phyloP scores from a whole-genome alignment of 1,140 invertebrate species.

The Armadillidium nasatum region DNA sequence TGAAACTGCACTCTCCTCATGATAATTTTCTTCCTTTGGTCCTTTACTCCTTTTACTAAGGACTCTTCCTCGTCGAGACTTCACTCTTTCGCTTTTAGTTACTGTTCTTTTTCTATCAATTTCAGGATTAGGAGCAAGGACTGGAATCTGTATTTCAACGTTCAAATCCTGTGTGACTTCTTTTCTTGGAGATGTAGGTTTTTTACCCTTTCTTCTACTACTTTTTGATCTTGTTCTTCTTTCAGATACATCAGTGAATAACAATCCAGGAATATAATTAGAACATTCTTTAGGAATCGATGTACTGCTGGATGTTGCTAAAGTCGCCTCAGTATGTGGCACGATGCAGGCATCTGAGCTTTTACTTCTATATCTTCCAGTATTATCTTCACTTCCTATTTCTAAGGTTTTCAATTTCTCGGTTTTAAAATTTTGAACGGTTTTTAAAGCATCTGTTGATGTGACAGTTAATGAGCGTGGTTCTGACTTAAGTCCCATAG shows the following conservation, averaged over 20 bases:
- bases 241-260: constrained; percentile 36
- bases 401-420: neutral
- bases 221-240: constrained; percentile 37
- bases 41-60: neutral
- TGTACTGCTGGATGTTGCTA: neutral
- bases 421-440: neutral
- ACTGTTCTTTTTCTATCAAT: constrained; percentile 39
- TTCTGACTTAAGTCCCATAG: constrained; percentile 58
- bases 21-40: neutral
- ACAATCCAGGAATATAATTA: constrained; percentile 38
- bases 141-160: constrained; percentile 11
- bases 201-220: constrained; percentile 31
- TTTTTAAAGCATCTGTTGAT: neutral
- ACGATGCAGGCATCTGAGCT: constrained; percentile 11
- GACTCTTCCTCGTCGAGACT: neutral
- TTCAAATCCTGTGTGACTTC: neutral
- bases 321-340: neutral
- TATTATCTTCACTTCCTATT: no score
- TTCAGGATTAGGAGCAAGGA: neutral
- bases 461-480: constrained; percentile 43
- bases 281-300: neutral
- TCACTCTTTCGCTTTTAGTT: constrained; percentile 49
- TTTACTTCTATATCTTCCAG: constrained; percentile 32
- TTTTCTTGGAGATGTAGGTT: neutral
- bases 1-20: neutral